Evolutionary conservation across 2,888 invertebrate species (phyloP), one percentile per base, ranked within the genome.

Genomic region (Coelinius sp.): DNA sequence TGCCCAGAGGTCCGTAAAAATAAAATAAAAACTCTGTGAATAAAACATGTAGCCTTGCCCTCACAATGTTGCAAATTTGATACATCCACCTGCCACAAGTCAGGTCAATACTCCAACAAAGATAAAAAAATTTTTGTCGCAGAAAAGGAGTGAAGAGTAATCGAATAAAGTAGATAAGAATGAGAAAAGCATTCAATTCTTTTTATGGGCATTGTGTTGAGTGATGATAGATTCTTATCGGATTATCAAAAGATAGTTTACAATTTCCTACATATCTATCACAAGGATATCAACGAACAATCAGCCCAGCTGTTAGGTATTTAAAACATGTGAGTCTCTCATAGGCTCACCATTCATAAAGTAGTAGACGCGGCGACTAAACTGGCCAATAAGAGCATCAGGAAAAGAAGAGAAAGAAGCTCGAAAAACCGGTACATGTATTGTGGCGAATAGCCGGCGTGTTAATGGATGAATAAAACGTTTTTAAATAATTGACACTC

Each of bases 401-500:
- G 46, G 10, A 17, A 56, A 46, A 63, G 12, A 22, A 46, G 49
- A 17, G 62, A 53, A 63, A 68, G 25, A 17, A 25, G 49, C n/a
- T 12, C 22, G 67, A 41, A 35, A 52, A 53, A 46, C 67, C 67
- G 67, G 67, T 52, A 67, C 17, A 46, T n/a, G n/a, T n/a, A n/a
- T n/a, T n/a, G n/a, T n/a, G n/a, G n/a, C n/a, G 10, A 35, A 35
- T 10, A 35, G 35, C 38, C 38, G 12, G 38, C 12, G 38, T 38
- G 5, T 10, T 10, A 38, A 38, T 38, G 12, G 2, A 2, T 41
- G n/a, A 1, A 5, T 41, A 10, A 41, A 41, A 41, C n/a, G 25
- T n/a, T 31, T 17, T 20, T 7, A 20, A 8, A 56, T 27, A 7
- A 14, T 25, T 56, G 25, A 59, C 8, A 84, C 84, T 84, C 75